Percentiles rank a stretch among this genome's conserved stretches.
phyloP scores from a whole-genome alignment of 2,113 vertebrate species.

The Abramis brama region DNA sequence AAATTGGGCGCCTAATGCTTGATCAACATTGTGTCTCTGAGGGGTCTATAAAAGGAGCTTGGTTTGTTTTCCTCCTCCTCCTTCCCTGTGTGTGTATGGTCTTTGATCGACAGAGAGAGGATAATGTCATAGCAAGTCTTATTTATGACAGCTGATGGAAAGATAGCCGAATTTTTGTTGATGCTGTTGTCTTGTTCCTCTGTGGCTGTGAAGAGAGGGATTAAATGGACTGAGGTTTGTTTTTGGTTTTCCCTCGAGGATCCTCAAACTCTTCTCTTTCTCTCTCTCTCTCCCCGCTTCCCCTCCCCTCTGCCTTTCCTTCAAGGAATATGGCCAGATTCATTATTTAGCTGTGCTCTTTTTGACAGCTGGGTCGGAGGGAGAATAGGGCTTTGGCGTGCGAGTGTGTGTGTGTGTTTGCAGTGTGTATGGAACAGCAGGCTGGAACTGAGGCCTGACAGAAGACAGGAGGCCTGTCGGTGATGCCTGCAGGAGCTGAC shows the following conservation, averaged over 20 bases:
- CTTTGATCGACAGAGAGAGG: conserved; percentile 17
- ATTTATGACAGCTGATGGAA: conserved; percentile 36
- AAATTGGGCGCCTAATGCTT: background rate
- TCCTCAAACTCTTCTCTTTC: background rate
- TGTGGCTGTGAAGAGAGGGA: conserved; percentile 21
- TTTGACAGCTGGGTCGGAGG: conserved; percentile 94
- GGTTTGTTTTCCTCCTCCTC: background rate
- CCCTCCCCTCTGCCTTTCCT: conserved; percentile 57
- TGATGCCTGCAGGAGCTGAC: conserved; percentile 90
- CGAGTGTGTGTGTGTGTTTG: conserved; percentile 64
- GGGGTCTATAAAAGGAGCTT: background rate
- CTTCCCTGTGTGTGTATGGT: background rate
- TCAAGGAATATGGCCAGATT: conserved; percentile 78
- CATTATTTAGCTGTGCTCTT: conserved; percentile 90
- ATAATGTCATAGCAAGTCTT: conserved; percentile 29
- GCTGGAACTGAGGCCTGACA: conserved; percentile 96
- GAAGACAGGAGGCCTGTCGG: conserved; percentile 89
- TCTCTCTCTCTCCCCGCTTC: conserved; percentile 51
- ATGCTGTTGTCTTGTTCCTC: conserved; percentile 34
- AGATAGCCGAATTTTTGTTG: conserved; percentile 3
- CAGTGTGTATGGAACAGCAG: conserved; percentile 90
- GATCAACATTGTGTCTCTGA: background rate
- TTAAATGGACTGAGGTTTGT: conserved; percentile 47
- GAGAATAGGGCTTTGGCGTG: conserved; percentile 77
- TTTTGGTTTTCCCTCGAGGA: conserved; percentile 36